A percentile compares a stretch with the other conserved stretches of the same genome.
Evolutionary conservation across 2,113 vertebrate species (phyloP).

Genomic region (Callipepla squamata): DNA sequence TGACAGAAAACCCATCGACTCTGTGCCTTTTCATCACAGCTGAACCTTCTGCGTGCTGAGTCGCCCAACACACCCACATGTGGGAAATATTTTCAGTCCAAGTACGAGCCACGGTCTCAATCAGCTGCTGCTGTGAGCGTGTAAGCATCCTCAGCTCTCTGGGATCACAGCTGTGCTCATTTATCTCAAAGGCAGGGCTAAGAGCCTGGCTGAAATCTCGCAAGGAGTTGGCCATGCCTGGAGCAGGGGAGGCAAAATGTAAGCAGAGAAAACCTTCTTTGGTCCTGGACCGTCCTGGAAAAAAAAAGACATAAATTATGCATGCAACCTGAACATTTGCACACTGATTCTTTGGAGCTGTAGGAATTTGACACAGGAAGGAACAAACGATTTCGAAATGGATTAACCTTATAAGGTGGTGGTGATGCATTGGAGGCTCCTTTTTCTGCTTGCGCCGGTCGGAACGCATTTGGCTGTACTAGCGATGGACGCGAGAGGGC

Average conservation of each 20-base stretch:
- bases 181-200: not conserved
- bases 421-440: not conserved
- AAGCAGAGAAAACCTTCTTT: not conserved
- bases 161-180: not conserved
- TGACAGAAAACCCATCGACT: not conserved
- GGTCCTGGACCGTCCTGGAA: not conserved
- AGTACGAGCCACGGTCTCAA: not conserved
- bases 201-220: not conserved
- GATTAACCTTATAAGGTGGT: constrained; percentile 22
- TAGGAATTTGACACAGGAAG: not conserved
- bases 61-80: fast-evolving
- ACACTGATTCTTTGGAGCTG: not conserved
- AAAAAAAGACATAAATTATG: not conserved
- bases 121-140: not conserved
- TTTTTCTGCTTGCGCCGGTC: not conserved
- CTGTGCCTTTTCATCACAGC: not conserved
- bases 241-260: not conserved
- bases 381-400: not conserved
- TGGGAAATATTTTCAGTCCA: not conserved
- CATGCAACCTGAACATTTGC: not conserved
- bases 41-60: not conserved
- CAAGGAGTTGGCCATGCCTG: not conserved
- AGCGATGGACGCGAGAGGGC: constrained; percentile 41
- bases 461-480: not conserved
- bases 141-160: not conserved